Evolutionary conservation across 2,113 vertebrate species (phyloP).

Genomic region (Nyctereutes procyonoides): DNA sequence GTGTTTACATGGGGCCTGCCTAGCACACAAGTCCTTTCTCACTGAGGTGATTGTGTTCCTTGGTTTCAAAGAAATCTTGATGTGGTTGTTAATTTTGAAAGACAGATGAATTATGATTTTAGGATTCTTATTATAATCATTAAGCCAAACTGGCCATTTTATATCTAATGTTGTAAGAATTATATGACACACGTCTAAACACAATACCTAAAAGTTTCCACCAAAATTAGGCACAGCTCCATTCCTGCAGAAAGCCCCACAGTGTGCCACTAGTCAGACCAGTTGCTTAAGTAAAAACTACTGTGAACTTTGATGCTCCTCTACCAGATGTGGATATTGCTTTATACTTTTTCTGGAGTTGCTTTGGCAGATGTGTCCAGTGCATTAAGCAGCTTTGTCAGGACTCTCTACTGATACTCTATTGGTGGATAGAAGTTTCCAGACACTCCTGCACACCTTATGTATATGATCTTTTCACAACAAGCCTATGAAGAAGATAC

Average conservation of each 20-base stretch:
- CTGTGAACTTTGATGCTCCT: background rate
- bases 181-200: background rate
- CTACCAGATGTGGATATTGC: background rate
- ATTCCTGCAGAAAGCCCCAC: background rate
- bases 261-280: background rate
- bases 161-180: conserved; percentile 1
- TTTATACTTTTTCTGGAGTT: background rate
- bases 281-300: background rate
- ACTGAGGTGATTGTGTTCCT: background rate
- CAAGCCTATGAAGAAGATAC: background rate
- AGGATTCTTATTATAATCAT: background rate
- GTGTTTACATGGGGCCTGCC: background rate
- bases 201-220: background rate
- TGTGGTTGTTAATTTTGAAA: conserved; percentile 33
- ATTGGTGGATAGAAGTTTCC: background rate
- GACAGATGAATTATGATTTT: conserved; percentile 19
- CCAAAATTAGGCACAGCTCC: background rate
- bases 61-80: background rate
- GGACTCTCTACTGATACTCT: too few relatives aligned
- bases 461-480: background rate
- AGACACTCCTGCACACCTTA: fast-evolving
- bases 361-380: background rate
- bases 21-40: background rate
- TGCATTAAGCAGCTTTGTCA: background rate
- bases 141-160: conserved; percentile 8